Conservation (phyloP, 92 coral and sea anemone genomes). For the Phenganax subtilis region DNA sequence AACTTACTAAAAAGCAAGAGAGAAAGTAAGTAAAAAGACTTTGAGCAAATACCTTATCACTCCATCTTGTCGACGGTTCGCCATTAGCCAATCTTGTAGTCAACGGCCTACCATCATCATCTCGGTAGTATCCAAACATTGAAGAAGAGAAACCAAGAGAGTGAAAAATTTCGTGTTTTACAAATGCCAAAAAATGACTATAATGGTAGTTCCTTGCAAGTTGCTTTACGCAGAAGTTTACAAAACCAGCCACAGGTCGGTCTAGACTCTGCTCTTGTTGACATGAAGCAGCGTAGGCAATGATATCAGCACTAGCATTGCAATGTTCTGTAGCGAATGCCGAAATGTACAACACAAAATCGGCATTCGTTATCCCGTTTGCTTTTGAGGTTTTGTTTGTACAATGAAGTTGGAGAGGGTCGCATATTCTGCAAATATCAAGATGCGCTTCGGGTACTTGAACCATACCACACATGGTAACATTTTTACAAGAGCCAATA, state of each 20-base stretch:
- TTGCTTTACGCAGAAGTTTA: slow-evolving; percentile 73
- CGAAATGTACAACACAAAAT: slow-evolving; percentile 75
- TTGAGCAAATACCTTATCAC: slow-evolving; percentile 60
- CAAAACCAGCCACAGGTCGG: slow-evolving; percentile 92
- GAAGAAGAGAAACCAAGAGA: slow-evolving; percentile 92
- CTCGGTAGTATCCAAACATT: slow-evolving; percentile 73
- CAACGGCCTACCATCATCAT: slow-evolving; percentile 60
- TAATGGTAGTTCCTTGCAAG: slow-evolving; percentile 46
- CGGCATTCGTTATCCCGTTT: slow-evolving; percentile 58
- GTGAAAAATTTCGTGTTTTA: slow-evolving; percentile 91
- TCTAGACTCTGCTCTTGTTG: slow-evolving; percentile 75
- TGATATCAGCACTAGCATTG: slow-evolving; percentile 26
- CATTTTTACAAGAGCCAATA: slow-evolving; percentile 53
- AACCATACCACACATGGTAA: slow-evolving; percentile 63
- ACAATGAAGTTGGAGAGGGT: slow-evolving; percentile 53
- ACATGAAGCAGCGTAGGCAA: slow-evolving; percentile 82
- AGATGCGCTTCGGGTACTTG: slow-evolving; percentile 60
- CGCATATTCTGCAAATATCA: slow-evolving; percentile 74
- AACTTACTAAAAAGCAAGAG: too few relatives aligned
- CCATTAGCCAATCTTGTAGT: slow-evolving; percentile 61
- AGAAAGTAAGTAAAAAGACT: too few relatives aligned
- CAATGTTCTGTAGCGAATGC: slow-evolving; percentile 58
- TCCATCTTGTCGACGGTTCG: slow-evolving; percentile 62
- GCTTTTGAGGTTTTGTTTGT: slow-evolving; percentile 43
- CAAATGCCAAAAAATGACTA: slow-evolving; percentile 66